Evolutionary conservation across 2,888 invertebrate species (phyloP), one percentile per base, ranked within the genome.

Genomic region (Axea sp.): DNA sequence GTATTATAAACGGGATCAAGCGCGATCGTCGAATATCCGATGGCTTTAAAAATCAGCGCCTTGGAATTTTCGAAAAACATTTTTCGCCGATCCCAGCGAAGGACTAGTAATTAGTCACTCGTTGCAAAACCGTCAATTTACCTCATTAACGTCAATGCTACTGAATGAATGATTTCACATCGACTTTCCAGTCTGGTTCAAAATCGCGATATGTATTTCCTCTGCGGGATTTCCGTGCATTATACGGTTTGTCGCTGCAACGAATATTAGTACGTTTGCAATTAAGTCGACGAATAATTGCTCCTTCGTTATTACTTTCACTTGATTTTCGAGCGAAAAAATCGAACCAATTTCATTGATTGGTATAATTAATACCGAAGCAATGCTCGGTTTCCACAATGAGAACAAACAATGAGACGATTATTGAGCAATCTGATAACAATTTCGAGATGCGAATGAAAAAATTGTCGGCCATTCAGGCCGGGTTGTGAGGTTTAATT

Each of bases 151-250:
- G 60, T 69, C 55, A 35, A 53, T 35, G 47, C 51, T 39, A 14
- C 47, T 24, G 69, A 69, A 69, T 69, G 62, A 69, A 69, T 69
- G 53, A 69, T 69, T 69, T 69, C 69, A 59, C 69, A 59, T 69
- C 69, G 69, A 69, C 60, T 69, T 69, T 69, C 69, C 69, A 62
- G 43, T 59, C 68, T 53, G 8, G 55, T 55, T 69, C 39, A 60
- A 62, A 69, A 62, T 62, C 69, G 55, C 60, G 69, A 69, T 68
- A 60, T 60, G 68, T 69, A 62, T 62, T 69, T 69, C 62, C 69
- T 60, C 53, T 8, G 22, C 69, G 60, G 60, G 62, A 71, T 71
- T 71, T 71, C 69, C 69, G 69, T 49, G 62, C 69, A 71, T 71
- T 71, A 62, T 71, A 64, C 55, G 47, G 62, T 62, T 62, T 62